Evolutionary conservation across 30 jellyfish, hydroid and myxozoan species (phyloP), one percentile per base, ranked within the genome.

Genomic region (Rhopilema esculentum): DNA sequence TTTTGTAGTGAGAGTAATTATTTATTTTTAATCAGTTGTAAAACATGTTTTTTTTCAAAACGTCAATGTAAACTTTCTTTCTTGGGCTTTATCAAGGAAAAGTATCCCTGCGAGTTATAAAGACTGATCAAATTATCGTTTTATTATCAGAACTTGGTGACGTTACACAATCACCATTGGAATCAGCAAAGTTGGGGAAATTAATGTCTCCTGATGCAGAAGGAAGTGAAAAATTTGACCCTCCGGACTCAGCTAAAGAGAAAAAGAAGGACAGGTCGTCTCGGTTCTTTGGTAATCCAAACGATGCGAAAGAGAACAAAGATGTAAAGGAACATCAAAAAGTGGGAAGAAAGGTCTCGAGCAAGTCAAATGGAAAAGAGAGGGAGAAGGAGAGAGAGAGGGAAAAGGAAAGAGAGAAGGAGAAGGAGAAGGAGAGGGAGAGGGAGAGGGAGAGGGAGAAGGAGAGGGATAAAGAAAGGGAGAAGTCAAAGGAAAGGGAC

Each of bases 341-440:
- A 75, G 29, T 85, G 23, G 31, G 79, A 23, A 91, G 84, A 80
- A 85, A 79, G 50, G 15, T 76, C 12, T 91, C 97, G 15, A 70
- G 84, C 26, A 26, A 67, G 25, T 57, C 66, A 61, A 72, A 90
- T 79, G 96, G 91, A 57, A 79, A 69, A 66, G 95, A 76, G 27
- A 79, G 49, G 65, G 77, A 80, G 2, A 70, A 65, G 26, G 33
- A 63, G 6, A 29, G 63, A 25, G 72, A 29, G 0, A 86, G 87
- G 33, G 99, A 95, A 29, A 90, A 75, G 77, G 99, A 95, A 76
- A 97, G 89, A 71, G 97, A 97, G 6, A 76, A 49, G 65, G 77
- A 80, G 2, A 70, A 65, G 26, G 33, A 63, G 6, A 29, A 52
- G 19, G 72, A 29, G 0, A 86, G 87, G 33, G 99, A 95, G 30